These are phyloP conservation scores for Hypocryptadius cinnamomeus DNA, from an alignment of 2,113 vertebrate species.

Conservation along the genomic window DNA sequence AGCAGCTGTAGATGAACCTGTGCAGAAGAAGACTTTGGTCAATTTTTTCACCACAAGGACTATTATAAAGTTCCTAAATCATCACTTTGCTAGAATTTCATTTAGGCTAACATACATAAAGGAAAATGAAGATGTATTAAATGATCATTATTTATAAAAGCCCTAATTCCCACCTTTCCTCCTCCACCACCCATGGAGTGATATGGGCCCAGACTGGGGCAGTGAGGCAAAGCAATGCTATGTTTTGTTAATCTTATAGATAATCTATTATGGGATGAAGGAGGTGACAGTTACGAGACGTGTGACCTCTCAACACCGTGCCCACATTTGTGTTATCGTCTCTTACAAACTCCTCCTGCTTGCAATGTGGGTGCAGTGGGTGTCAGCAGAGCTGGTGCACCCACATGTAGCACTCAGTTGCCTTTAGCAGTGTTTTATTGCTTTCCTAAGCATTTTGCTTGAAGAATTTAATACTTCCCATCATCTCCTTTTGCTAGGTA, in stretches of 20 bases:
- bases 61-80: background rate
- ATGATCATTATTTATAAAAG: background rate
- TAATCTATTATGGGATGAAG: background rate
- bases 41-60: background rate
- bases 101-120: background rate
- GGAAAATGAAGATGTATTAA: background rate
- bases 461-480: background rate
- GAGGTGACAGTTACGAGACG: background rate
- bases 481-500: background rate
- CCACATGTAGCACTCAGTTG: background rate
- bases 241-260: background rate
- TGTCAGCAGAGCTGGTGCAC: background rate
- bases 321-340: accelerated
- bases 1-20: background rate
- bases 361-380: background rate
- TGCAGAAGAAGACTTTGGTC: background rate
- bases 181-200: accelerated
- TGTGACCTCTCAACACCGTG: background rate
- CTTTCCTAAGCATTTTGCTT: background rate
- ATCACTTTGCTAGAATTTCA: background rate
- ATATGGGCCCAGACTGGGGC: background rate
- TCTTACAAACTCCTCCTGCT: background rate
- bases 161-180: background rate
- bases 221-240: background rate
- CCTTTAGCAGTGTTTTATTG: background rate